phyloP scores from a whole-genome alignment of 2,888 invertebrate genomes.

The Hoplodrina blanda region DNA sequence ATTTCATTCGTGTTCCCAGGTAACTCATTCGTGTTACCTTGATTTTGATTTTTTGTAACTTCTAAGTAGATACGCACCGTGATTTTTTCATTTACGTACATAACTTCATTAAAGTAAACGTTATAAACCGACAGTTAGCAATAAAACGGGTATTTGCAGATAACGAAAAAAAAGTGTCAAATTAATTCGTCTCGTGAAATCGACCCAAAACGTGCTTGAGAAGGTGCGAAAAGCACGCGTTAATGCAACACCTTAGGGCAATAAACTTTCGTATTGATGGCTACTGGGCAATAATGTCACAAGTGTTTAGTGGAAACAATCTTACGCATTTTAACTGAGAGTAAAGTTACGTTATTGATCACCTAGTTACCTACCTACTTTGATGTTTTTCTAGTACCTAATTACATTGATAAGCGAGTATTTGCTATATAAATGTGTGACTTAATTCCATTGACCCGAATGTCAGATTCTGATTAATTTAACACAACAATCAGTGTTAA shows the following conservation, averaged over 20 bases:
- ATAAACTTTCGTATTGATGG: slow-evolving; percentile 75
- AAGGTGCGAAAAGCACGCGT: slow-evolving; percentile 77
- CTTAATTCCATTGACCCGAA: slow-evolving; percentile 55
- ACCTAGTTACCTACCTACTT: not conserved
- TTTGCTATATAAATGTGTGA: slow-evolving; percentile 33
- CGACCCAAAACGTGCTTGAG: slow-evolving; percentile 58
- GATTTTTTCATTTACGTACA: no score
- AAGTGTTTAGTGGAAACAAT: slow-evolving; percentile 31
- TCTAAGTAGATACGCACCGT: no score
- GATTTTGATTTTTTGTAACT: no score
- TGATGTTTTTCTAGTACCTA: slow-evolving; percentile 50
- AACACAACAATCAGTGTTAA: slow-evolving; percentile 23
- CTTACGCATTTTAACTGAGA: slow-evolving; percentile 16
- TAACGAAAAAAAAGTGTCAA: no score
- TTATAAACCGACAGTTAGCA: no score
- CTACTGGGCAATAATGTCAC: slow-evolving; percentile 49
- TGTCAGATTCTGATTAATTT: slow-evolving; percentile 38
- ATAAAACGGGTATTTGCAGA: no score
- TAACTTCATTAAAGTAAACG: no score
- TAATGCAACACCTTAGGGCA: slow-evolving; percentile 73
- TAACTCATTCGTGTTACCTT: no score
- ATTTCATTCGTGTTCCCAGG: no score
- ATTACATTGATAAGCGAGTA: slow-evolving; percentile 38
- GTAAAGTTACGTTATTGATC: slow-evolving; percentile 20
- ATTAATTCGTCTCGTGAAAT: no score